Evolutionary conservation across 2,888 invertebrate genomes (phyloP).

Genomic region (Allygus modestus): DNA sequence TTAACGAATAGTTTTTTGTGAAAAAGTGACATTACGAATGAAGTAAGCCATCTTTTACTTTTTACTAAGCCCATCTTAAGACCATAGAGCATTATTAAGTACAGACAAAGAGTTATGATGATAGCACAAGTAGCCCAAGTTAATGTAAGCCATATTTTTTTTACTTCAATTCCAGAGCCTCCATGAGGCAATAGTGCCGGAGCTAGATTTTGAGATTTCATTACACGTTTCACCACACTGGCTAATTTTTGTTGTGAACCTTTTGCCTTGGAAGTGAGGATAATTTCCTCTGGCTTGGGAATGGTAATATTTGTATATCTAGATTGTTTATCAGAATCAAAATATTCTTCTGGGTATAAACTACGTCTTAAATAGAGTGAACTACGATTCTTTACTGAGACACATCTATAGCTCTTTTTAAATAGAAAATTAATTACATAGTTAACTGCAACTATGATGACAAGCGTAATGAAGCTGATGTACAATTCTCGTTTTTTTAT

Average conservation of each 20-base stretch:
- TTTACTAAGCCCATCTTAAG: conserved; percentile 18
- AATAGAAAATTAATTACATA: not conserved
- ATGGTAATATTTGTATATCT: not conserved
- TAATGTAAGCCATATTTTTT: not conserved
- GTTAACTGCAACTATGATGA: not conserved
- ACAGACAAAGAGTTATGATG: not conserved
- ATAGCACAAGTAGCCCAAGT: not conserved
- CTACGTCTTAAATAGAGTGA: not conserved
- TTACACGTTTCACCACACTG: not conserved
- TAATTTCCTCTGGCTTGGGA: not conserved
- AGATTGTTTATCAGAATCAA: not conserved
- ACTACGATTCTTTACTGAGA: not conserved
- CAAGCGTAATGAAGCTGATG: not conserved
- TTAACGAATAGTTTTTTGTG: not conserved
- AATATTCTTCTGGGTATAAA: not conserved
- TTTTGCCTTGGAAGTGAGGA: not conserved
- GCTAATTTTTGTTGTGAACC: not conserved
- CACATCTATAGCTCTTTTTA: not conserved
- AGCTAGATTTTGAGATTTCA: not conserved
- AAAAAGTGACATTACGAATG: not conserved
- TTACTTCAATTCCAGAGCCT: not conserved
- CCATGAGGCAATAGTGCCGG: not conserved
- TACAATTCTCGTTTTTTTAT: not conserved
- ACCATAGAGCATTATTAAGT: not conserved
- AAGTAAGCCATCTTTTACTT: conserved; percentile 17